Conservation (phyloP, 2,113 vertebrate genomes). For the Cyprinodon tularosa region DNA sequence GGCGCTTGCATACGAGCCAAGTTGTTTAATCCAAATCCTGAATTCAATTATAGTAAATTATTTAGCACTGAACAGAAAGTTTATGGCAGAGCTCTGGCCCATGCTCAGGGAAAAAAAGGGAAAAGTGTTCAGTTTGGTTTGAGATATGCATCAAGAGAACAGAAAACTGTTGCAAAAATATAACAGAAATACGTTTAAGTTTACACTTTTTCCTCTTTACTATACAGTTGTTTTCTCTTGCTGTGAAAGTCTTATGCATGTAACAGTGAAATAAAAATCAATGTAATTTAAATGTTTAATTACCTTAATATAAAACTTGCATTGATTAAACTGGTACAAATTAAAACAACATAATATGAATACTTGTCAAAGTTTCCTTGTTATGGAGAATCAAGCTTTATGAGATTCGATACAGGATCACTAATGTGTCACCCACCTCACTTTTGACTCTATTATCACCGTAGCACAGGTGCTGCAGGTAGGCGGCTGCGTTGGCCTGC, state of each 20-base stretch:
- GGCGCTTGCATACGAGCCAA: not conserved
- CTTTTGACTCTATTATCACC: slow-evolving; percentile 92
- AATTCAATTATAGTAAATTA: not conserved
- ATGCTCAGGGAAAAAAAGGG: not conserved
- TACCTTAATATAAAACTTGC: not conserved
- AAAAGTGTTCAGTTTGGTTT: not conserved
- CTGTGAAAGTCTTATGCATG: not conserved
- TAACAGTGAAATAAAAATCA: not conserved
- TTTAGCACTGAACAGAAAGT: not conserved
- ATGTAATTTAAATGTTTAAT: not conserved
- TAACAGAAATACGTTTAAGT: not conserved
- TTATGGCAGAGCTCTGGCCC: not conserved
- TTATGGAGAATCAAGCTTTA: not conserved
- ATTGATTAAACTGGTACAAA: not conserved
- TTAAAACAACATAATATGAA: not conserved
- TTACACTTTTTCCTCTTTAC: no score
- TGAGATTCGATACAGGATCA: not conserved
- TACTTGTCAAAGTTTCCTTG: not conserved
- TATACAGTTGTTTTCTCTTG: slow-evolving; percentile 2
- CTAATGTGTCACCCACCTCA: slow-evolving; percentile 80
- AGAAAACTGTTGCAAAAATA: not conserved
- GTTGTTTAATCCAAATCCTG: not conserved
- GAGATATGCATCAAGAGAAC: no score
- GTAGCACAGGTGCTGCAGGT: slow-evolving; percentile 96
- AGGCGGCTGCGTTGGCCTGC: slow-evolving; percentile 95